Evolutionary conservation across 2,113 vertebrate genomes (phyloP).

Genomic region (Conger conger): DNA sequence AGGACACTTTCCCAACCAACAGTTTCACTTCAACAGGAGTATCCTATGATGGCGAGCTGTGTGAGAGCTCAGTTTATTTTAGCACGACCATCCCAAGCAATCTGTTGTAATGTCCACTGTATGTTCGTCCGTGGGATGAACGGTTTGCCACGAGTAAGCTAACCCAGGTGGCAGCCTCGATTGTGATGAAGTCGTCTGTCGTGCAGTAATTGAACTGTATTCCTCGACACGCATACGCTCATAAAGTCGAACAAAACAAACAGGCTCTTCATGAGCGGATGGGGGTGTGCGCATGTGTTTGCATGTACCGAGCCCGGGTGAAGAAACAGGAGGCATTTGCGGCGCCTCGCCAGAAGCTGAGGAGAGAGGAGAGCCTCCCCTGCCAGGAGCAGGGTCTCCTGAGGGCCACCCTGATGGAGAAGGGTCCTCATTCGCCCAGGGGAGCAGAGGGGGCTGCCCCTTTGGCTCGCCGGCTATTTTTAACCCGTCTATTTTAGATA

Average conservation of each 20-base stretch:
- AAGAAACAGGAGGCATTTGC: not conserved
- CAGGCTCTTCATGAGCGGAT: not conserved
- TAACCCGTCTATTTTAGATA: slow-evolving; percentile 70
- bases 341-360: not conserved
- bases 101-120: not conserved
- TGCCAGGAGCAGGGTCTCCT: slow-evolving; percentile 16
- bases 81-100: too few species aligned
- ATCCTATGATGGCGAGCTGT: not conserved
- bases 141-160: not conserved
- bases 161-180: not conserved
- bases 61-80: not conserved
- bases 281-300: not conserved
- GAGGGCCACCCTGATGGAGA: slow-evolving; percentile 27
- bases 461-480: slow-evolving; percentile 56
- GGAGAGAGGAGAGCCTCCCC: not conserved
- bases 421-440: slow-evolving; percentile 38
- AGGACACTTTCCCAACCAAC: not conserved
- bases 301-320: not conserved
- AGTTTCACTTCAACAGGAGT: not conserved
- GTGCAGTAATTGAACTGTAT: too few species aligned
- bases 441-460: slow-evolving; percentile 42
- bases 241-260: not conserved
- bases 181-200: not conserved
- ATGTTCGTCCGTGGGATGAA: not conserved
- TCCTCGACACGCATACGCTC: not conserved